A percentile compares a stretch with the other conserved stretches of the same genome.
Conservation (phyloP, 1,140 invertebrate species). For the Heliconius hewitsoni region DNA sequence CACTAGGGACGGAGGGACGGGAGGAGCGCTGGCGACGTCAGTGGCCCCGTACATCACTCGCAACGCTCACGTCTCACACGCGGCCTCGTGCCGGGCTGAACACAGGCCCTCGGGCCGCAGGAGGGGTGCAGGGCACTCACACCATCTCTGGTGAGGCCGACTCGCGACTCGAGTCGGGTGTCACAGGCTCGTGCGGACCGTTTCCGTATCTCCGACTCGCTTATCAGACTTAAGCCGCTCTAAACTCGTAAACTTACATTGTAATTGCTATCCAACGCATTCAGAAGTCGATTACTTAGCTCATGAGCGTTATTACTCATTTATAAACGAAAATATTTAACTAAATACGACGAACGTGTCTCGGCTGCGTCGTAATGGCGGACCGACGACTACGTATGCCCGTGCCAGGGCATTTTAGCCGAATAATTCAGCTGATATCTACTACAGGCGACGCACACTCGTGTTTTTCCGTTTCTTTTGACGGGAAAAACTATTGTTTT, state of each 20-base stretch:
- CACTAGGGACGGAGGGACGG: slow-evolving; percentile 76
- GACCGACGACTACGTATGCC: slow-evolving; percentile 82
- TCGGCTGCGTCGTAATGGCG: slow-evolving; percentile 82
- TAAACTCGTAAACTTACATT: slow-evolving; percentile 81
- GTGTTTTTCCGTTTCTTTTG: slow-evolving; percentile 82
- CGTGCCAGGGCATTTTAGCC: slow-evolving; percentile 82
- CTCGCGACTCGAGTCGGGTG: slow-evolving; percentile 76
- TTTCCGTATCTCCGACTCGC: slow-evolving; percentile 72
- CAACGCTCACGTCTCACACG: slow-evolving; percentile 72
- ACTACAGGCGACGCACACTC: slow-evolving; percentile 79
- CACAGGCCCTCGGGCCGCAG: neutral
- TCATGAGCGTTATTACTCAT: slow-evolving; percentile 82
- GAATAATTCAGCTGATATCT: slow-evolving; percentile 83
- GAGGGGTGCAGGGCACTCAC: slow-evolving; percentile 27
- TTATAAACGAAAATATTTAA: slow-evolving; percentile 82
- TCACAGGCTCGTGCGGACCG: slow-evolving; percentile 75
- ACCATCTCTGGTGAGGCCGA: slow-evolving; percentile 66
- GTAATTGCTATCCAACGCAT: slow-evolving; percentile 82
- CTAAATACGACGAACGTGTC: slow-evolving; percentile 82
- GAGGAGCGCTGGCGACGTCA: slow-evolving; percentile 75
- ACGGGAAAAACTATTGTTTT: slow-evolving; percentile 62
- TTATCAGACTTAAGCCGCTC: slow-evolving; percentile 66
- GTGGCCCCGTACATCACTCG: slow-evolving; percentile 73
- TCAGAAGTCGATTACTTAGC: slow-evolving; percentile 82
- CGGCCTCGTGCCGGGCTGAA: slow-evolving; percentile 33